Evolutionary conservation across 2,113 vertebrate genomes (phyloP).

Genomic region (Macquaria australasica): DNA sequence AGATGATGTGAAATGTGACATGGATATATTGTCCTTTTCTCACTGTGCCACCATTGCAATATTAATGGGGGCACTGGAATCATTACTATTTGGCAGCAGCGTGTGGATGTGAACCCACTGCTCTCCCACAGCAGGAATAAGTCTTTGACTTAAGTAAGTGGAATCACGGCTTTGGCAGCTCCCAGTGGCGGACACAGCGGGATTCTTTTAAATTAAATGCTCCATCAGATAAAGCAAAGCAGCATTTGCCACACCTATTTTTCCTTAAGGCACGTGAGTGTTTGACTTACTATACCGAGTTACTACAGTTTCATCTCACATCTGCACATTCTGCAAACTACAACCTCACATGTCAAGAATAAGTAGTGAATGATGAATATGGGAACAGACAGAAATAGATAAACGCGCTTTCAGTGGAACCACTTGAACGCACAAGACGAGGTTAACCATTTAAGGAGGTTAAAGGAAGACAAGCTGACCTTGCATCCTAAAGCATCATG

Average conservation of each 20-base stretch:
- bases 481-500: constrained; percentile 23
- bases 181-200: background rate
- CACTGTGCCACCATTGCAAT: background rate
- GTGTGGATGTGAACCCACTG: constrained; percentile 14
- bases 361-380: background rate
- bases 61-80: background rate
- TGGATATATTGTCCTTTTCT: background rate
- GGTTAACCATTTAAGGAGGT: background rate
- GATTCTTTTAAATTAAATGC: background rate
- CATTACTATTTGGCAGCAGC: constrained; percentile 7
- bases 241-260: background rate
- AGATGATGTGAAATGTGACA: constrained; percentile 30
- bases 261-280: background rate
- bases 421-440: background rate
- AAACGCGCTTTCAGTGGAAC: background rate
- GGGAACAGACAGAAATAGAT: constrained; percentile 4
- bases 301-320: background rate
- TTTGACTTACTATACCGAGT: background rate
- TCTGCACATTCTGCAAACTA: background rate
- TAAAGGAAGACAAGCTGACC: constrained; percentile 48
- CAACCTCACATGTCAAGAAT: background rate
- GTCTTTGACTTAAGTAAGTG: background rate
- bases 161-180: background rate
- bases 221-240: constrained; percentile 6
- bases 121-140: background rate